Evolutionary conservation across 2,797 vertebrate species (phyloP).

Genomic region (Peromyscus nudipes): DNA sequence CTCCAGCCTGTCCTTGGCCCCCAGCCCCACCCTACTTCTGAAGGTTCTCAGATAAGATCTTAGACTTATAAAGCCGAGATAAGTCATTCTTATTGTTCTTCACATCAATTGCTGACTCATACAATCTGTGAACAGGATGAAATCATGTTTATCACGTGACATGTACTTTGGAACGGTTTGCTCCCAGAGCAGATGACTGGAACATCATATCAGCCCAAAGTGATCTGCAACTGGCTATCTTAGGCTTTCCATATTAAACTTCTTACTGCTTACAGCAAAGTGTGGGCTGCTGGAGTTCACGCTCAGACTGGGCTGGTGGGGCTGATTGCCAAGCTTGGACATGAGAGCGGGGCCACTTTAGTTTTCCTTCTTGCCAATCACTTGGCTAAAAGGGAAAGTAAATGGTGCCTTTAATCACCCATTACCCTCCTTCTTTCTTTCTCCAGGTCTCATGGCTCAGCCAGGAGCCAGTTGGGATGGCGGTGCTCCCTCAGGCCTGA

Average conservation of each 20-base stretch:
- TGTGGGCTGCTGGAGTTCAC: background rate
- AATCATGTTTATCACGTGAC: background rate
- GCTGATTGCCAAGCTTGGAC: background rate
- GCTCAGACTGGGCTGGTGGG: background rate
- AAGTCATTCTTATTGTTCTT: background rate
- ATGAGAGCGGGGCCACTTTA: background rate
- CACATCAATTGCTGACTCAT: background rate
- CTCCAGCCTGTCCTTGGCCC: background rate
- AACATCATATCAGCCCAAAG: background rate
- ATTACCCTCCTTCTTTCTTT: background rate
- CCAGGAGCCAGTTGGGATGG: background rate
- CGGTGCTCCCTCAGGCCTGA: background rate
- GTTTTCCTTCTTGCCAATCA: conserved; percentile 35
- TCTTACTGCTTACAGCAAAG: background rate
- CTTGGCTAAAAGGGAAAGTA: conserved; percentile 39
- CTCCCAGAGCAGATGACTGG: background rate
- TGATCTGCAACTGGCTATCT: background rate
- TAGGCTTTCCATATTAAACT: background rate
- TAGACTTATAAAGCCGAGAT: background rate
- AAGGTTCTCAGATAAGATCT: background rate
- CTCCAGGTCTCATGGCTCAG: background rate
- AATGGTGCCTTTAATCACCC: conserved; percentile 10
- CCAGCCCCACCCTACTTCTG: too few relatives aligned
- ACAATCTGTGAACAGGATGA: background rate
- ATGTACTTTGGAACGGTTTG: background rate